A percentile compares a stretch with the other conserved stretches of the same genome.
These are phyloP conservation scores for Micronisus gabar DNA, from an alignment of 2,113 vertebrate genomes.

Conservation along the genomic window DNA sequence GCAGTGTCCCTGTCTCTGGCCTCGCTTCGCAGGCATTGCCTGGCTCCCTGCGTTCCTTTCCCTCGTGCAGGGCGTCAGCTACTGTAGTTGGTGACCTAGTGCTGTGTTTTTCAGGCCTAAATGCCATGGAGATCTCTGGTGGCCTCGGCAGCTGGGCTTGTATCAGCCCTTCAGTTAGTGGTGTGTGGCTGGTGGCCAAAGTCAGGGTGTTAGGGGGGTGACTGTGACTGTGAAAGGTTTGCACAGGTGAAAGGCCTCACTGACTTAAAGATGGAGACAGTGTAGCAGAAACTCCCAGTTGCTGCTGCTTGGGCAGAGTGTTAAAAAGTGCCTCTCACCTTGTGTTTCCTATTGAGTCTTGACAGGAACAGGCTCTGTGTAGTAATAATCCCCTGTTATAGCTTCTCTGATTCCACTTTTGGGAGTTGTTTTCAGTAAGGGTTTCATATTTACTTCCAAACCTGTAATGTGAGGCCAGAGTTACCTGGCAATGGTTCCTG, in stretches of 20 bases:
- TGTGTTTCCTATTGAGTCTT: not conserved
- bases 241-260: fast-evolving
- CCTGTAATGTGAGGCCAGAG: not conserved
- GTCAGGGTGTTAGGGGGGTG: fast-evolving
- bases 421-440: not conserved
- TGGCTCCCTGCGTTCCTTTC: not conserved
- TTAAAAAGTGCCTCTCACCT: not conserved
- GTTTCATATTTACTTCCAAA: not conserved
- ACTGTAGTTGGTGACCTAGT: fast-evolving
- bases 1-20: fast-evolving
- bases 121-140: not conserved
- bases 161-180: not conserved
- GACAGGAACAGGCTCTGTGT: not conserved
- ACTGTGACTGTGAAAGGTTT: not conserved
- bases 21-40: fast-evolving
- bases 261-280: not conserved
- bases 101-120: too few species aligned
- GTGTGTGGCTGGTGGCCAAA: not conserved
- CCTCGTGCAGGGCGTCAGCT: fast-evolving
- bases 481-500: not conserved
- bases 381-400: not conserved
- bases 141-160: not conserved
- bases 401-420: not conserved
- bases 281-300: not conserved
- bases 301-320: not conserved